phyloP scores from a whole-genome alignment of 2,888 invertebrate species.

The Ypsolopha scabrella region DNA sequence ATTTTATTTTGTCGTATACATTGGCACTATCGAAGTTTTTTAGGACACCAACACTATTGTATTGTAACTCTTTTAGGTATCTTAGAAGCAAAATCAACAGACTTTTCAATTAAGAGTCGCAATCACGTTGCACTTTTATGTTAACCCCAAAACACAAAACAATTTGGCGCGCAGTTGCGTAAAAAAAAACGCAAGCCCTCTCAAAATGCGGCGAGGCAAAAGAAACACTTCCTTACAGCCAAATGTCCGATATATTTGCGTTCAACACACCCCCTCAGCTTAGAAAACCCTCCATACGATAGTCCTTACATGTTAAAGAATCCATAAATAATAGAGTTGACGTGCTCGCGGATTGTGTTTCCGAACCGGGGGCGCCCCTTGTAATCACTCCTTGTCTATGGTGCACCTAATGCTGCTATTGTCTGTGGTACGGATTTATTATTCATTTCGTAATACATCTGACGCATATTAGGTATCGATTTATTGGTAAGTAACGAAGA shows the following conservation, averaged over 20 bases:
- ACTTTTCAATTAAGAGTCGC: too few relatives aligned
- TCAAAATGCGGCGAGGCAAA: constrained; percentile 36
- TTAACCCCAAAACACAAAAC: neutral
- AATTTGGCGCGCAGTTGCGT: constrained; percentile 5
- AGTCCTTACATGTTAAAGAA: constrained; percentile 69
- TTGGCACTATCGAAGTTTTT: too few relatives aligned
- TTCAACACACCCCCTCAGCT: constrained; percentile 21
- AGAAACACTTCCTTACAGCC: constrained; percentile 60
- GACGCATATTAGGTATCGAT: constrained; percentile 19
- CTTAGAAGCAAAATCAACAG: too few relatives aligned
- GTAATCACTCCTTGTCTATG: constrained; percentile 53
- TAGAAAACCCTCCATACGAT: constrained; percentile 26
- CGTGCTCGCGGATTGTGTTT: constrained; percentile 59
- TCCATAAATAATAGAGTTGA: constrained; percentile 71
- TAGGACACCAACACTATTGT: too few relatives aligned
- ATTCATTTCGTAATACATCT: constrained; percentile 63
- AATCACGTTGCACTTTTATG: too few relatives aligned
- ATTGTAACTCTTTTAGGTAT: too few relatives aligned
- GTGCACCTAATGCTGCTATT: constrained; percentile 60
- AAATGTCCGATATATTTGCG: constrained; percentile 53
- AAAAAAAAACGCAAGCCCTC: constrained; percentile 34
- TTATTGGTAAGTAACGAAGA: constrained; percentile 41
- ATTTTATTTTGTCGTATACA: too few relatives aligned
- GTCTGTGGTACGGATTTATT: constrained; percentile 63
- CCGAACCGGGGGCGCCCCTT: constrained; percentile 25